Evolutionary conservation across 2,888 invertebrate species (phyloP), one percentile per base, ranked within the genome.

Genomic region (Timema cristinae): DNA sequence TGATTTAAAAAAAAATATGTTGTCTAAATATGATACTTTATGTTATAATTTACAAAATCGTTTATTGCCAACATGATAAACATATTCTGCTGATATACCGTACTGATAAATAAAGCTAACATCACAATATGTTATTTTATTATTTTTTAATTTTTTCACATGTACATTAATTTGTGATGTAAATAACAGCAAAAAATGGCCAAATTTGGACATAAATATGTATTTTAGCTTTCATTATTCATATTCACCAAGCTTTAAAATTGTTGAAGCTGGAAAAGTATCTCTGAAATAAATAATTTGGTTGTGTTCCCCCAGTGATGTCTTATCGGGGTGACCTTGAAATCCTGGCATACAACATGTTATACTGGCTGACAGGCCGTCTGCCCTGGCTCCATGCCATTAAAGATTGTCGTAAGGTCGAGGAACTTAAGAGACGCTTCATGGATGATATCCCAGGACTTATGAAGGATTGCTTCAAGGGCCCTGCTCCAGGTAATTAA

Each of bases 311-410:
- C 32, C 32, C 32, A 86, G 90, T 90, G 67, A 84, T 92, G 51
- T 95, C 95, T 13, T 90, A 85, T 10, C 87, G 97, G 78, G 96
- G 97, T 63, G 98, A 99, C 81, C 82, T 98, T 71, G 98, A 99
- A 85, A 95, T 96, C 74, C 86, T 98, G 70, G 97, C 93, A 0
- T 98, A 94, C 80, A 98, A 98, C 83, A 84, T 98, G 79, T 84
- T 97, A 5, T 95, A 94, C 81, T 98, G 98, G 98, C 83, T 95
- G 61, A 91, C 93, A 75, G 93, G 94, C 0, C 88, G 86, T 78
- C 83, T 98, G 74, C 97, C 97, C 0, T 98, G 93, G 88, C 91
- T 93, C 79, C 86, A 86, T 67, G 83, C 87, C 9, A 82, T 93
- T 13, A 83, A 85, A 32, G 84, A 86, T 75, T 88, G 90, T 0